These are phyloP conservation scores for Thecocarcelia acutangulata DNA, from an alignment of 2,888 invertebrate genomes.

Conservation along the genomic window DNA sequence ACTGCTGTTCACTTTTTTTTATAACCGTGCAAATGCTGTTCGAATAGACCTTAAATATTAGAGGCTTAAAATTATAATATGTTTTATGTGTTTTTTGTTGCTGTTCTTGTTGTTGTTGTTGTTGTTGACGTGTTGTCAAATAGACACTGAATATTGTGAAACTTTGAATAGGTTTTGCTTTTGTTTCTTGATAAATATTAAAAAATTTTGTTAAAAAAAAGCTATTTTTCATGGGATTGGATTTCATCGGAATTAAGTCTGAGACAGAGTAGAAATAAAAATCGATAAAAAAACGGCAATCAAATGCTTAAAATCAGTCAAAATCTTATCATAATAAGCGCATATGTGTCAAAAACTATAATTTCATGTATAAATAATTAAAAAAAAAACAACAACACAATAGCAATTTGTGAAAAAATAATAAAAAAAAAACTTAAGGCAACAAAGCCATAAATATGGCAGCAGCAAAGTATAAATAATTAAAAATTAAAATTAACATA, in stretches of 20 bases:
- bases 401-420: not conserved
- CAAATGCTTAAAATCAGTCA: conserved; percentile 61
- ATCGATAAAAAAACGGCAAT: conserved; percentile 56
- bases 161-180: conserved; percentile 13
- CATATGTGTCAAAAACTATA: conserved; percentile 68
- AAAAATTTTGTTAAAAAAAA: conserved; percentile 27
- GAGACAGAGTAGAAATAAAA: conserved; percentile 1
- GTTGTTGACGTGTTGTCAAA: not conserved
- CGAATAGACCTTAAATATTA: not conserved
- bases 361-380: conserved; percentile 65
- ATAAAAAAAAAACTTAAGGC: no score
- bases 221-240: conserved; percentile 36
- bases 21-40: not conserved
- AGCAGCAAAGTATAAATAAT: conserved; percentile 49
- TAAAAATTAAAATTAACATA: conserved; percentile 64
- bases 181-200: not conserved
- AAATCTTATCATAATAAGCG: conserved; percentile 67
- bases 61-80: conserved; percentile 9
- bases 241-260: conserved; percentile 41
- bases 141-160: conserved; percentile 34
- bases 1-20: conserved; percentile 46
- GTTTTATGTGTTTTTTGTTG: no score
- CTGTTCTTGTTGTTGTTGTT: no score
- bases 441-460: not conserved
- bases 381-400: conserved; percentile 43